A percentile compares a stretch with the other conserved stretches of the same genome.
Evolutionary conservation across 1,140 invertebrate species (phyloP).

Genomic region (Drosophila auraria): DNA sequence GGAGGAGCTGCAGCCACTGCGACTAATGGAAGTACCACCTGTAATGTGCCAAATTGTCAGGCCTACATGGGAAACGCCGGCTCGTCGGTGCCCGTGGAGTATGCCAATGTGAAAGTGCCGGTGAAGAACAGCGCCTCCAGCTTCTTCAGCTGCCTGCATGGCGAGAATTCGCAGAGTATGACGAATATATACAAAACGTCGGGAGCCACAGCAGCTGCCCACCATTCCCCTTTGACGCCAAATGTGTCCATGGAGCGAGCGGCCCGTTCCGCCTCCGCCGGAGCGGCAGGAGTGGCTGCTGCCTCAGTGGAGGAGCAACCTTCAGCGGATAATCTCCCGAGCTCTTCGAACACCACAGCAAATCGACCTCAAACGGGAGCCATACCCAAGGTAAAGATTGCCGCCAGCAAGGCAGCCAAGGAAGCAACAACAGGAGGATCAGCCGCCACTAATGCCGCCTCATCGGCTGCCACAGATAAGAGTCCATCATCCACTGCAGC

Average conservation of each 20-base stretch:
- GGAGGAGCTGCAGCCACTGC: slow-evolving; percentile 2
- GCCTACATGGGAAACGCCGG: slow-evolving; percentile 45
- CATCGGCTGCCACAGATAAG: slow-evolving; percentile 19
- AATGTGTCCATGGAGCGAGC: slow-evolving; percentile 75
- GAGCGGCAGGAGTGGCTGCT: slow-evolving; percentile 39
- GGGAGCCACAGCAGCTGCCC: slow-evolving; percentile 36
- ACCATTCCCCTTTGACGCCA: slow-evolving; percentile 58
- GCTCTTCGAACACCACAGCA: slow-evolving; percentile 12
- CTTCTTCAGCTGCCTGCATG: slow-evolving; percentile 84
- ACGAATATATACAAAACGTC: slow-evolving; percentile 82
- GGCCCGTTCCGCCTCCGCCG: slow-evolving; percentile 67
- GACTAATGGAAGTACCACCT: slow-evolving; percentile 20
- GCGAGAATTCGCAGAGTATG: slow-evolving; percentile 85
- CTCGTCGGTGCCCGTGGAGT: slow-evolving; percentile 39
- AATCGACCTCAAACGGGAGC: slow-evolving; percentile 70
- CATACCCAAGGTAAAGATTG: slow-evolving; percentile 76
- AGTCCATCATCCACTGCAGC: slow-evolving; percentile 11
- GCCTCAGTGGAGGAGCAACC: slow-evolving; percentile 36
- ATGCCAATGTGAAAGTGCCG: slow-evolving; percentile 65
- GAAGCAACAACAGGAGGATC: slow-evolving; percentile 22
- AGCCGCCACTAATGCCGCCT: neutral
- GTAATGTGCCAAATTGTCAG: slow-evolving; percentile 69
- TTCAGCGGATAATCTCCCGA: slow-evolving; percentile 34
- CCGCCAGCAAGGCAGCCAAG: slow-evolving; percentile 53
- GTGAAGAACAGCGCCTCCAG: slow-evolving; percentile 82